A percentile compares a stretch with the other conserved stretches of the same genome.
These are phyloP conservation scores for Drosophila phalerata DNA, from an alignment of 2,888 invertebrate genomes.

Conservation along the genomic window DNA sequence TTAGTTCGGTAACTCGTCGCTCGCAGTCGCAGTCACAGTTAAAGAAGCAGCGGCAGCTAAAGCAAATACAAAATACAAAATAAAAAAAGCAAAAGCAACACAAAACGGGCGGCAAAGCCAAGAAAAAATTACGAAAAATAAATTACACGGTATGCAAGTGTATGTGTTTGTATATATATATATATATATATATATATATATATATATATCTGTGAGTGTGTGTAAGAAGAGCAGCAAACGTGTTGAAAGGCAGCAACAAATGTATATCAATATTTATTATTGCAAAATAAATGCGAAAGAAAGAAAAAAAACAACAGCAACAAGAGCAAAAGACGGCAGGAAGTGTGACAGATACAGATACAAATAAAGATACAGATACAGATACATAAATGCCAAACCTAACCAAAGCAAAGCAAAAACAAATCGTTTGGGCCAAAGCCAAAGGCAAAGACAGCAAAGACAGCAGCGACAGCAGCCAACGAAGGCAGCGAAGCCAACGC, in stretches of 20 bases:
- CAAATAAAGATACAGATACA: slow-evolving; percentile 73
- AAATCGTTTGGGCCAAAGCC: slow-evolving; percentile 70
- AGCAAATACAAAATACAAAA: too few species aligned
- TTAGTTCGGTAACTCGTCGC: slow-evolving; percentile 84
- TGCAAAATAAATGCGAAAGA: slow-evolving; percentile 55
- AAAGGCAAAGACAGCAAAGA: slow-evolving; percentile 57
- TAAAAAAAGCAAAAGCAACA: slow-evolving; percentile 22
- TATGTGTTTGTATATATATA: slow-evolving; percentile 22
- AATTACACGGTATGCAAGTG: slow-evolving; percentile 46
- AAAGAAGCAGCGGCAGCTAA: slow-evolving; percentile 22
- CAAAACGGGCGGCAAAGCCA: slow-evolving; percentile 57
- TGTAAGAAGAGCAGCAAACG: slow-evolving; percentile 19
- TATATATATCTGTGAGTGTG: slow-evolving; percentile 15
- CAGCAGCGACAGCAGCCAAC: slow-evolving; percentile 28
- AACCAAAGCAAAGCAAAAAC: slow-evolving; percentile 55
- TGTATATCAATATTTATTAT: slow-evolving; percentile 68
- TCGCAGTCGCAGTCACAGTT: slow-evolving; percentile 54
- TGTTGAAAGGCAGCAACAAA: too few species aligned
- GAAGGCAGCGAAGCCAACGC: slow-evolving; percentile 63
- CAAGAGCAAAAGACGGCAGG: slow-evolving; percentile 50
- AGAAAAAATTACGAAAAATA: slow-evolving; percentile 59
- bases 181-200: slow-evolving; percentile 30
- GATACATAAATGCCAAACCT: slow-evolving; percentile 62
- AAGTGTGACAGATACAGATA: slow-evolving; percentile 78
- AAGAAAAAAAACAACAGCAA: slow-evolving; percentile 37